Base-by-base conservation (phyloP, 1,140 invertebrate genomes). In the Calosoma granatense region DNA sequence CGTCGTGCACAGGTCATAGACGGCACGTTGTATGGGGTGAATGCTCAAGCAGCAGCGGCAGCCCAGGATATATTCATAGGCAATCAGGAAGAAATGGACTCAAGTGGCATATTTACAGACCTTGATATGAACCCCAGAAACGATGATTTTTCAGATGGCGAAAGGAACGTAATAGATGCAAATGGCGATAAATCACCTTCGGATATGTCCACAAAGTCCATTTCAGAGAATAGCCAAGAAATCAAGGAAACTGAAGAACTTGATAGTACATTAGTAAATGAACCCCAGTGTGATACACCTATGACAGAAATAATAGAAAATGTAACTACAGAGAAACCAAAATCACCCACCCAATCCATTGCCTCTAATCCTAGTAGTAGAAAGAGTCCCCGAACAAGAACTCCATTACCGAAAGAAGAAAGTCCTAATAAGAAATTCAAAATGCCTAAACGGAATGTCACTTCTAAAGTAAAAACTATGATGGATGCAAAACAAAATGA, bases 91-190 rank as follows among this genome's bases (percentile, higher is more conserved):
- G 81, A 82, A 64, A 91, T 91, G 88, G 88, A 90, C 66, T 92
- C 88, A 0, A 90, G 87, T 63, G 88, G 88, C 0, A 83, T 92
- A 15, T 90, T 88, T 62, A 90, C 88, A 0, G 88, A 92, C 67
- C 81, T 90, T 54, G 88, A 92, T n/a, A 36, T 51, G 4, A 68
- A 65, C 20, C 56, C 58, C 12, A 59, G 67, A 54, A 61, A 63
- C 26, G 67, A 70, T 19, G 67, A 64, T 47, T 53, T 63, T 21
- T 60, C 60, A 12, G 56, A 56, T 19, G 56, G 67, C 11, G 63
- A 66, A 36, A 60, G 56, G 15, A 62, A 61, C 19, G 62, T 58
- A 22, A 70, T 65, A 9, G 53, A 57, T 9, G 61, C 61, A 4
- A 66, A 56, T 4, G 63, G 61, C 1, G 70, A 74, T 26, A 65